These are phyloP conservation scores for Nansenia antarctica DNA, from an alignment of 2,113 vertebrate genomes.

Conservation along the genomic window DNA sequence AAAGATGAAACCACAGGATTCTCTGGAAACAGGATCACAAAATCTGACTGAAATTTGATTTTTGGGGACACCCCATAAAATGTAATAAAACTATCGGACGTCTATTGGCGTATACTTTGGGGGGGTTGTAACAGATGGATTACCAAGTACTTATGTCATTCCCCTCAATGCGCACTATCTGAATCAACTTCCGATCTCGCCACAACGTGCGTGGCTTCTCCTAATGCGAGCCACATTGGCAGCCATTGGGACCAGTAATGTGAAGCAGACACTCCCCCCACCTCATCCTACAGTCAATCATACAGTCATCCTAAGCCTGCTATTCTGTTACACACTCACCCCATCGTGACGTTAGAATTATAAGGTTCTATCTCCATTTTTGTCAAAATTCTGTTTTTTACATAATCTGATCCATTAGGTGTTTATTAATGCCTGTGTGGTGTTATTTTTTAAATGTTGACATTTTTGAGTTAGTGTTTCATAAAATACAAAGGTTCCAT, in stretches of 20 bases:
- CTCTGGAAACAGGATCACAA: slow-evolving; percentile 26
- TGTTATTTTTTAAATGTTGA: too few species aligned
- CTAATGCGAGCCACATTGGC: slow-evolving; percentile 73
- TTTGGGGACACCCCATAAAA: slow-evolving; percentile 41
- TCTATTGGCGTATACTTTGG: slow-evolving; percentile 28
- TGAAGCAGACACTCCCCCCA: slow-evolving; percentile 52
- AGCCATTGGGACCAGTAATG: slow-evolving; percentile 52
- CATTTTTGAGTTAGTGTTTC: too few species aligned
- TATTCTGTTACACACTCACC: too few species aligned
- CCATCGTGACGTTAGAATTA: too few species aligned
- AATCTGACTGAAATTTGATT: slow-evolving; percentile 50
- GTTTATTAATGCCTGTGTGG: too few species aligned
- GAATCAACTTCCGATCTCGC: slow-evolving; percentile 64
- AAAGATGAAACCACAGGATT: slow-evolving; percentile 31
- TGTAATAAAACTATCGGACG: slow-evolving; percentile 13
- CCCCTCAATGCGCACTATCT: slow-evolving; percentile 57
- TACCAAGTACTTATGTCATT: slow-evolving; percentile 65
- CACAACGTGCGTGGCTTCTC: slow-evolving; percentile 36
- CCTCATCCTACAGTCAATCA: slow-evolving; percentile 4
- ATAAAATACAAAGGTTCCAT: too few species aligned
- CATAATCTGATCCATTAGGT: too few species aligned
- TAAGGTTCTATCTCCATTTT: too few species aligned
- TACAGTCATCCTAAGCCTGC: slow-evolving; percentile 1
- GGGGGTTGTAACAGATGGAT: slow-evolving; percentile 46
- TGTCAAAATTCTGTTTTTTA: too few species aligned